These are phyloP conservation scores for Melanerpes formicivorus DNA, from an alignment of 2,113 vertebrate species.

Conservation along the genomic window DNA sequence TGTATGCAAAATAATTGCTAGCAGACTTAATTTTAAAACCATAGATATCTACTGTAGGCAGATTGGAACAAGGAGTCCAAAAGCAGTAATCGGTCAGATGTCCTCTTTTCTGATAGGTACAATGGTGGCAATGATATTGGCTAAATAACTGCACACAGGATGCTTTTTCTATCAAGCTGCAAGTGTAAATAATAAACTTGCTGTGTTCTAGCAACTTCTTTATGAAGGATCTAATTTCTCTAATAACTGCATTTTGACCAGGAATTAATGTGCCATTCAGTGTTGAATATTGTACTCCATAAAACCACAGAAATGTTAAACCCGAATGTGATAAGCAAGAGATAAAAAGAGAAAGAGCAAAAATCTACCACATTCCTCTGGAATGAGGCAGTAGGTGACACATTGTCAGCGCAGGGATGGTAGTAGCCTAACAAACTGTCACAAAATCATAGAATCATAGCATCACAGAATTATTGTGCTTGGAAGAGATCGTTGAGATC, in stretches of 20 bases:
- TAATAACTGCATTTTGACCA: not conserved
- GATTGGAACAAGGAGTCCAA: not conserved
- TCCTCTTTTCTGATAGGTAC: not conserved
- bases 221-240: not conserved
- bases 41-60: not conserved
- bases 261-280: not conserved
- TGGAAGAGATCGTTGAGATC: no score
- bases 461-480: no score
- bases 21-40: not conserved
- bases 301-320: not conserved
- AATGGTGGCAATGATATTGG: fast-evolving
- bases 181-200: not conserved
- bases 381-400: not conserved
- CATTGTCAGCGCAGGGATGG: not conserved
- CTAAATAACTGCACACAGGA: not conserved
- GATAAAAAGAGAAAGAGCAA: not conserved
- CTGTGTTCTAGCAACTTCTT: not conserved
- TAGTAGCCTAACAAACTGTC: not conserved
- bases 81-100: not conserved
- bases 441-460: no score
- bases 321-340: not conserved
- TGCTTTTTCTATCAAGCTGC: not conserved
- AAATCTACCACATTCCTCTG: not conserved
- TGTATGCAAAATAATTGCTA: not conserved
- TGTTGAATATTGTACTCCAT: not conserved